Evolutionary conservation across 2,113 vertebrate genomes (phyloP).

Genomic region (Camelus dromedarius): DNA sequence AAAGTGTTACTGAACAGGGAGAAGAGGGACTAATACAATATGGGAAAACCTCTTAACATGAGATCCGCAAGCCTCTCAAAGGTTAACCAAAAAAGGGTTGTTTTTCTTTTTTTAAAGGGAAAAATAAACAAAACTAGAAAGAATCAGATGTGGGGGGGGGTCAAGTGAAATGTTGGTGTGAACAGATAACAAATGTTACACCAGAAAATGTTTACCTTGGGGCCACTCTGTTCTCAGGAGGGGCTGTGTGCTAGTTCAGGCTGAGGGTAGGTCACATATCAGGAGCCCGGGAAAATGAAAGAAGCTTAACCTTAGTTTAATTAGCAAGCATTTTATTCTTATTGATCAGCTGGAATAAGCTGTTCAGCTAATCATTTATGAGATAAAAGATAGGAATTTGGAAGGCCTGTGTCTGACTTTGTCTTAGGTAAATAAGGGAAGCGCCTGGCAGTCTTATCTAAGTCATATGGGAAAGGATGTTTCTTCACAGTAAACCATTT

Average conservation of each 20-base stretch:
- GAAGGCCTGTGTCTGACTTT: neutral
- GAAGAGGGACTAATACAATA: neutral
- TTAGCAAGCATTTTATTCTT: neutral
- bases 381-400: neutral
- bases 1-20: neutral
- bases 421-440: neutral
- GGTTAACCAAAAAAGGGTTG: neutral
- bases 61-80: neutral
- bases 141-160: neutral
- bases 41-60: neutral
- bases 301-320: neutral
- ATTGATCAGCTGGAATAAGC: neutral
- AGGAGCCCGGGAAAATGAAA: neutral
- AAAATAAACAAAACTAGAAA: neutral
- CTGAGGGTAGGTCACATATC: neutral
- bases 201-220: neutral
- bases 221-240: neutral
- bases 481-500: slow-evolving; percentile 8
- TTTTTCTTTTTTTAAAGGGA: neutral
- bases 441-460: neutral
- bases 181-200: neutral
- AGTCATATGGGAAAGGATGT: neutral
- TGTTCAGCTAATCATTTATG: neutral
- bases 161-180: neutral
- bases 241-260: neutral